These are phyloP conservation scores for Cryptus viduatorius DNA, from an alignment of 2,888 invertebrate genomes.

Conservation along the genomic window DNA sequence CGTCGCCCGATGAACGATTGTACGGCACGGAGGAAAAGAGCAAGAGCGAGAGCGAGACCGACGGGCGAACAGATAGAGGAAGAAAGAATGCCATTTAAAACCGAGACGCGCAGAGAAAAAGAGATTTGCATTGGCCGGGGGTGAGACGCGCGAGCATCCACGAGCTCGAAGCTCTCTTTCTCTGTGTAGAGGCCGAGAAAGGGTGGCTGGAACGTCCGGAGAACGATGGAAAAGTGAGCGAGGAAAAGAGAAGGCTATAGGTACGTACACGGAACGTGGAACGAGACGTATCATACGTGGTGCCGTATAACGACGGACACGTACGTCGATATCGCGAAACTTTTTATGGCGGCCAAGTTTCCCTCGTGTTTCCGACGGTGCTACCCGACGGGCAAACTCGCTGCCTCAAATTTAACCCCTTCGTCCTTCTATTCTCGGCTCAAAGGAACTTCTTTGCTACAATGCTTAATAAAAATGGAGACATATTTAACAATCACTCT, in stretches of 20 bases:
- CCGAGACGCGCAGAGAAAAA: conserved; percentile 80
- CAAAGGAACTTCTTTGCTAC: conserved; percentile 22
- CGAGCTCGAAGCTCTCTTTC: neutral
- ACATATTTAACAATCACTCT: too few relatives aligned
- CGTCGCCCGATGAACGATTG: conserved; percentile 64
- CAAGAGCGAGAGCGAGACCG: conserved; percentile 66
- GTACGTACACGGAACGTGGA: conserved; percentile 74
- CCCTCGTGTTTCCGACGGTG: conserved; percentile 61
- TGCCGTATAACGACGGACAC: conserved; percentile 78
- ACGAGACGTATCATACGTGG: conserved; percentile 81
- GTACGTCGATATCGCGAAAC: conserved; percentile 80
- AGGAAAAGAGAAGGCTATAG: conserved; percentile 54
- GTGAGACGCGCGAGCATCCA: conserved; percentile 68
- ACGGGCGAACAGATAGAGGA: conserved; percentile 71
- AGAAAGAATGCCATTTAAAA: conserved; percentile 80
- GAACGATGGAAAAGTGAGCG: conserved; percentile 70
- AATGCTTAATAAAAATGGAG: too few relatives aligned
- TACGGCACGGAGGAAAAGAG: conserved; percentile 49
- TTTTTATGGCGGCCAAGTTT: conserved; percentile 75
- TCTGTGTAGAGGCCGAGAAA: conserved; percentile 66
- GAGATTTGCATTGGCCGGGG: conserved; percentile 76
- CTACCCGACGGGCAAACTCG: neutral
- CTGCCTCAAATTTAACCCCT: conserved; percentile 57
- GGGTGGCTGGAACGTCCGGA: conserved; percentile 55
- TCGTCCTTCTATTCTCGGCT: conserved; percentile 19